Base-by-base conservation (phyloP, 2,113 vertebrate species). In the Myocastor coypus region DNA sequence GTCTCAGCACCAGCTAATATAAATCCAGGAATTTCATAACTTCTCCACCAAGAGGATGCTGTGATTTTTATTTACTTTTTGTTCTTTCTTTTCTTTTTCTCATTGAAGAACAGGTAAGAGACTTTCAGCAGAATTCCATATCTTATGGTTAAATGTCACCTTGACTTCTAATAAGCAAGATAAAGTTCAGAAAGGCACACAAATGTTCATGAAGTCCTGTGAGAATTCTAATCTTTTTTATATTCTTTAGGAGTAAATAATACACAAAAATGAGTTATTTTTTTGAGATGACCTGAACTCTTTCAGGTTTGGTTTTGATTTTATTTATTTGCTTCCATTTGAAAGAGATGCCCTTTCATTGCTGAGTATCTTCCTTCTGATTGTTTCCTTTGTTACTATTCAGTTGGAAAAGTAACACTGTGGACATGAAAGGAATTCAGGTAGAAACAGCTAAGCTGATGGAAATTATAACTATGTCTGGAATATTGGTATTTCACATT, bases 321-420 rank as follows among this genome's bases (percentile, higher is more conserved):
- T 69, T 50, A 57, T 91, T 55, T 71, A 40, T 87, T 94, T 88
- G n/a, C 40, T 95, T 88, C 50, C 12, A 63, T 42, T 91, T 81
- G 50, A 88, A 82, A 93, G 17, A 66, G 34, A 73, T 80, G n/a
- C n/a, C 0, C 0, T 94, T 50, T 40, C 16, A 42, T 32, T 26
- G 1, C 71, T 30, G 40, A 59, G 3, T 42, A 1, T 55, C 50
- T 50, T 59, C 83, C 82, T 52, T 11, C 42, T 50, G 9, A 59
- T 37, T 19, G 37, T 42, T 34, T 42, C 28, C 12, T 42, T 81
- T 46, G n/a, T 68, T 84, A 4, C 13, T 64, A 22, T 55, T 91
- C 20, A 17, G 0, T n/a, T 85, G 68, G 71, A n/a, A 85, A 84
- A 82, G 82, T 1, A n/a, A 11, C 9, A 12, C 20, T 78, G 16